These are phyloP conservation scores for Meriones psammophilus DNA, from an alignment of 2,797 vertebrate species.

Conservation along the genomic window DNA sequence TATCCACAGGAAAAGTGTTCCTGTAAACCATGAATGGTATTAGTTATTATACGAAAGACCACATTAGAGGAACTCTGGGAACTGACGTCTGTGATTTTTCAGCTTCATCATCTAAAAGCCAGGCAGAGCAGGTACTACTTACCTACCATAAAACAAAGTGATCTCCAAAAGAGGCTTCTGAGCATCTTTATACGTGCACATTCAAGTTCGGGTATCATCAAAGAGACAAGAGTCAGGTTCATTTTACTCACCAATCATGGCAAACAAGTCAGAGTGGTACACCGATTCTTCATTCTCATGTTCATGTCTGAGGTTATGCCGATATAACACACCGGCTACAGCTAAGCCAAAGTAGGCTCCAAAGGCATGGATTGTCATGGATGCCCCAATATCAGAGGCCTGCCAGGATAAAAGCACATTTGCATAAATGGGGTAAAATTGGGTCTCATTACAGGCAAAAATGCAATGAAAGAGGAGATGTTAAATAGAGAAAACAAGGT, in stretches of 20 bases:
- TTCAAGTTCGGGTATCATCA: background rate
- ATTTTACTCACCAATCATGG: slow-evolving; percentile 95
- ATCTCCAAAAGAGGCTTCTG: background rate
- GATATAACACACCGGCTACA: slow-evolving; percentile 92
- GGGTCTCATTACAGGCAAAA: background rate
- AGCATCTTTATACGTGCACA: background rate
- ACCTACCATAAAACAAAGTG: background rate
- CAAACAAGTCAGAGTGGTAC: slow-evolving; percentile 96
- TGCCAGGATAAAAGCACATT: slow-evolving; percentile 79
- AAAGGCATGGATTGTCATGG: slow-evolving; percentile 97
- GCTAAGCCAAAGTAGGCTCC: slow-evolving; percentile 98
- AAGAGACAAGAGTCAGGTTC: background rate
- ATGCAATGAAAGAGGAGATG: background rate
- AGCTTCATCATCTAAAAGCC: background rate
- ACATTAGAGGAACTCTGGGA: background rate
- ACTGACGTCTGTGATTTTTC: background rate
- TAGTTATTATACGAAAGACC: background rate
- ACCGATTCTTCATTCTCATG: slow-evolving; percentile 94
- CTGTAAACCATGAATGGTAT: slow-evolving; percentile 85
- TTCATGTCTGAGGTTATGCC: slow-evolving; percentile 89
- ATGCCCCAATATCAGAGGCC: slow-evolving; percentile 95
- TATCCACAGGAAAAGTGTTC: slow-evolving; percentile 97
- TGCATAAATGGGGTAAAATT: background rate
- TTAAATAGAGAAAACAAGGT: background rate
- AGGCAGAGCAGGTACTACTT: background rate